Evolutionary conservation across 2,113 vertebrate species (phyloP).

Genomic region (Hippocampus zosterae): DNA sequence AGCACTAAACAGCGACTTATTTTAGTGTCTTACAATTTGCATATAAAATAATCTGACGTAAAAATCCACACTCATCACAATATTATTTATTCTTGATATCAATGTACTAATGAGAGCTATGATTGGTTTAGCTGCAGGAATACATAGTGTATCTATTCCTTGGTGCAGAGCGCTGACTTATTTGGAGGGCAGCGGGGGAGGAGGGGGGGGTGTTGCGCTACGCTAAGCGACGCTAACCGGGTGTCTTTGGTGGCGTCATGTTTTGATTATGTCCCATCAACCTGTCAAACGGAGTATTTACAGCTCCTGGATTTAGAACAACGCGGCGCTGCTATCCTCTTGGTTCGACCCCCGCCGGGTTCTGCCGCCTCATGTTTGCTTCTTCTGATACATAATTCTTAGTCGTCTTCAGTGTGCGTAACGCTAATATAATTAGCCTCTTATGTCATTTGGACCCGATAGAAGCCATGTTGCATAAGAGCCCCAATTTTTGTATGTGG

Average conservation of each 20-base stretch:
- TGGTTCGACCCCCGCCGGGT: not conserved
- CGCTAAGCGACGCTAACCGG: not conserved
- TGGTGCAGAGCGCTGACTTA: not conserved
- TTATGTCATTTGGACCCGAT: not conserved
- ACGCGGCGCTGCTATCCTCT: not conserved
- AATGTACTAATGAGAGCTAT: not conserved
- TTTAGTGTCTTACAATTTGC: not conserved
- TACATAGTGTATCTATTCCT: not conserved
- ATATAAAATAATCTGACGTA: not conserved
- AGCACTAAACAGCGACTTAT: not conserved
- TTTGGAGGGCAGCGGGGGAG: not conserved
- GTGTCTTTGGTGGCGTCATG: slow-evolving; percentile 2
- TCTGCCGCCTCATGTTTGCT: not conserved
- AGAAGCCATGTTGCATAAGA: not conserved
- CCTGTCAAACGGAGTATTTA: slow-evolving; percentile 8
- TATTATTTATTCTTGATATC: no score
- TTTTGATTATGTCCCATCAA: slow-evolving; percentile 4
- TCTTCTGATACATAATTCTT: not conserved
- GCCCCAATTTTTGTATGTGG: not conserved
- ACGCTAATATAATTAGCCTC: not conserved
- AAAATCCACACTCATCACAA: no score
- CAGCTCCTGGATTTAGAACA: slow-evolving; percentile 4
- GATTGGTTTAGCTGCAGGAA: not conserved
- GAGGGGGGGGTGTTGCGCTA: not conserved
- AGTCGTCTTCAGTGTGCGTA: not conserved